Conservation (phyloP, 2,888 invertebrate species). For the Trichogramma dendrolimi region DNA sequence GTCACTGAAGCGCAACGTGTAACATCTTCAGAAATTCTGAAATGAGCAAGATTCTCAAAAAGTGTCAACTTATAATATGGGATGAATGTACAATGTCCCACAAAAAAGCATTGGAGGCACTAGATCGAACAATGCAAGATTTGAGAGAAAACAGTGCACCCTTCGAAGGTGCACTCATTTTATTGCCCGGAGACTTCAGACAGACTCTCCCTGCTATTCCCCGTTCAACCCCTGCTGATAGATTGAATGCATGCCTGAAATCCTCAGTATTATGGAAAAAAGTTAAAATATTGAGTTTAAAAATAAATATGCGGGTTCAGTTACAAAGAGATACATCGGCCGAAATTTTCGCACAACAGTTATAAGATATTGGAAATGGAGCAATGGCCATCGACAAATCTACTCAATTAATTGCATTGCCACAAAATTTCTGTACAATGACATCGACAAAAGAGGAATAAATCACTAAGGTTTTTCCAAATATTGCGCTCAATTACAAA, state of each 20-base stretch:
- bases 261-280: slow-evolving; percentile 23
- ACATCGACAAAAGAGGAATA: slow-evolving; percentile 11
- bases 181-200: slow-evolving; percentile 38
- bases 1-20: too few species aligned
- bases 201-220: slow-evolving; percentile 38
- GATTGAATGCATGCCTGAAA: slow-evolving; percentile 34
- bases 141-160: slow-evolving; percentile 19
- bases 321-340: slow-evolving; percentile 15
- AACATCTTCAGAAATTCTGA: slow-evolving; percentile 37
- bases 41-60: too few species aligned
- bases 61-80: too few species aligned
- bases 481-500: slow-evolving; percentile 1
- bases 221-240: slow-evolving; percentile 33
- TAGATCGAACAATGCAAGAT: slow-evolving; percentile 33
- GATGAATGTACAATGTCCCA: too few species aligned
- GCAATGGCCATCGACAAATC: slow-evolving; percentile 10
- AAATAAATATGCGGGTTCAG: slow-evolving; percentile 25
- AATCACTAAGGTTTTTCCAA: background rate
- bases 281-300: slow-evolving; percentile 24
- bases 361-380: slow-evolving; percentile 29
- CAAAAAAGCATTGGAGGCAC: slow-evolving; percentile 40
- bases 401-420: slow-evolving; percentile 20
- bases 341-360: slow-evolving; percentile 23
- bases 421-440: slow-evolving; percentile 26
- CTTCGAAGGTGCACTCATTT: slow-evolving; percentile 32